Base-by-base conservation (phyloP, 2,888 invertebrate genomes). In the Lepidocyrtoides sp. region DNA sequence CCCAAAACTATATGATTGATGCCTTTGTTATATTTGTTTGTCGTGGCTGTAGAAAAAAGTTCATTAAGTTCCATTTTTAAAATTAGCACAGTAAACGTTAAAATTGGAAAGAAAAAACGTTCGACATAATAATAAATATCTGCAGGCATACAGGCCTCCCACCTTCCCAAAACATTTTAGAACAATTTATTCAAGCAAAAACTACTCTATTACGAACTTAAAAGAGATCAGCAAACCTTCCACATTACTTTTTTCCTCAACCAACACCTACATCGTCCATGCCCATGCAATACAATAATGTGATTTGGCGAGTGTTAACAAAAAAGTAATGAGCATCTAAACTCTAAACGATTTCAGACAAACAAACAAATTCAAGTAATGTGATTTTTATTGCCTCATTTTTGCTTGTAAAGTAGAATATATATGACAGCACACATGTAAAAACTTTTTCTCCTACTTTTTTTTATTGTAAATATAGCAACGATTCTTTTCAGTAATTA, bases 291-390 rank as follows among this genome's bases (percentile, higher is more conserved):
- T 36, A 7, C 36, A 36, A 36, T 7, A 36, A 36, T 7, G 36
- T 57, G 36, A 81, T 44, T 26, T 63, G 44, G 63, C 41, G 54
- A 54, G 51, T 60, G 48, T 20, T 57, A 20, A 36, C 36, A 41
- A 20, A 36, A 29, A 51, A 54, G 54, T 20, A 54, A 54, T 54
- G 36, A 54, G n/a, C n/a, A n/a, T n/a, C n/a, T n/a, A n/a, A 54
- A 20, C 12, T 20, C 5, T 57, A 82, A 82, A 44, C 26, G 63
- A 63, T 82, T 82, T 63, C 63, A 23, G 41, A 10, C 82, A 63
- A 60, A 63, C 60, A 63, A 82, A 63, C 26, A 60, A 81, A 60
- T n/a, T n/a, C n/a, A n/a, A n/a, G n/a, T 10, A 48, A 57, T 63
- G 63, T 29, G 29, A 29, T 63, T 60, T 60, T 60, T 29, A 60